phyloP scores from a whole-genome alignment of 2,888 invertebrate genomes.

The Leucoma salicis region DNA sequence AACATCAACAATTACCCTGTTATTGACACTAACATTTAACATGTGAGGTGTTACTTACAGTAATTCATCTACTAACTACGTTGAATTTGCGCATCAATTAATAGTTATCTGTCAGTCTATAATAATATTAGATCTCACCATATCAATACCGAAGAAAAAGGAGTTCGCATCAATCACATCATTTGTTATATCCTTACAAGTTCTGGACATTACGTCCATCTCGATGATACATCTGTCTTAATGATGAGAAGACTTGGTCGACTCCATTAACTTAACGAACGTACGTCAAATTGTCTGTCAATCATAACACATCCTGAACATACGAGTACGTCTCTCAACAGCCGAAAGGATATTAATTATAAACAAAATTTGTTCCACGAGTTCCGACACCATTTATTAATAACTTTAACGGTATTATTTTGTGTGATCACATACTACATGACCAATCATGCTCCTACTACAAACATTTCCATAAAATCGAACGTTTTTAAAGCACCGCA shows the following conservation, averaged over 20 bases:
- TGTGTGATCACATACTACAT: background rate
- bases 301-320: conserved; percentile 41
- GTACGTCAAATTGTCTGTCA: conserved; percentile 52
- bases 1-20: too few species aligned
- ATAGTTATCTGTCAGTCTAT: too few species aligned
- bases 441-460: too few species aligned
- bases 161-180: conserved; percentile 6
- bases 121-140: background rate
- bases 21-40: too few species aligned
- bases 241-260: conserved; percentile 44
- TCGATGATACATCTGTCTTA: conserved; percentile 45
- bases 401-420: background rate
- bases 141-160: background rate
- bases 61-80: too few species aligned
- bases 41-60: too few species aligned
- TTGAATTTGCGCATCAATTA: too few species aligned
- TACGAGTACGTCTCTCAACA: conserved; percentile 26
- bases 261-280: conserved; percentile 54
- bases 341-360: conserved; percentile 37
- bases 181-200: conserved; percentile 9
- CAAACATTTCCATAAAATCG: too few species aligned
- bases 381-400: conserved; percentile 26
- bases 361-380: conserved; percentile 23
- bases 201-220: conserved; percentile 8
- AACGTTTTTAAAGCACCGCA: too few species aligned